Evolutionary conservation across 2,113 vertebrate genomes (phyloP).

Genomic region (Bagarius yarrelli): DNA sequence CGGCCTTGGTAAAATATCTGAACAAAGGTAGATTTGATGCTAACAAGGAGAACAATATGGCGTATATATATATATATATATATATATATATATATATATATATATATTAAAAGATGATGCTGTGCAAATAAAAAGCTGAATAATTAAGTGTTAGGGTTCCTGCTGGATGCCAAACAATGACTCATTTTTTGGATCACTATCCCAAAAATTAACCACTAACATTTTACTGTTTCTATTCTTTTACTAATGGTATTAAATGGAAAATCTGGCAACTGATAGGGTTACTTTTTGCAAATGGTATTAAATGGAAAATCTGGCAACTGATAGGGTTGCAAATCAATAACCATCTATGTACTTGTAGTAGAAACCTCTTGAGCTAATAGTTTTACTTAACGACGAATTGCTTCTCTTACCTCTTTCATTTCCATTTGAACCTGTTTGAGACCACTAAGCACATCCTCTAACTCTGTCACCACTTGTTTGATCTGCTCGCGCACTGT

Average conservation of each 20-base stretch:
- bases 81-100: neutral
- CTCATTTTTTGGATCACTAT: neutral
- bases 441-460: slow-evolving; percentile 74
- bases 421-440: slow-evolving; percentile 78
- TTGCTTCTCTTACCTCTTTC: slow-evolving; percentile 71
- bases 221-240: neutral
- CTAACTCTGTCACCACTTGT: slow-evolving; percentile 74
- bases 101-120: neutral
- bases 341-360: neutral
- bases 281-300: neutral
- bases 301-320: neutral
- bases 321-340: neutral
- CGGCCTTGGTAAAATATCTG: neutral
- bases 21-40: slow-evolving; percentile 3
- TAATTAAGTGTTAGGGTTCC: neutral
- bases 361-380: neutral
- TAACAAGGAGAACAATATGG: neutral
- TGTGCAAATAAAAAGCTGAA: neutral
- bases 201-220: neutral
- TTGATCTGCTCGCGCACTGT: slow-evolving; percentile 71
- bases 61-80: neutral
- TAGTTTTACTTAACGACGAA: neutral
- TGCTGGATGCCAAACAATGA: neutral
- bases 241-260: neutral
- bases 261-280: neutral